Conservation (phyloP, 2,888 invertebrate genomes). For the Muscina levida region DNA sequence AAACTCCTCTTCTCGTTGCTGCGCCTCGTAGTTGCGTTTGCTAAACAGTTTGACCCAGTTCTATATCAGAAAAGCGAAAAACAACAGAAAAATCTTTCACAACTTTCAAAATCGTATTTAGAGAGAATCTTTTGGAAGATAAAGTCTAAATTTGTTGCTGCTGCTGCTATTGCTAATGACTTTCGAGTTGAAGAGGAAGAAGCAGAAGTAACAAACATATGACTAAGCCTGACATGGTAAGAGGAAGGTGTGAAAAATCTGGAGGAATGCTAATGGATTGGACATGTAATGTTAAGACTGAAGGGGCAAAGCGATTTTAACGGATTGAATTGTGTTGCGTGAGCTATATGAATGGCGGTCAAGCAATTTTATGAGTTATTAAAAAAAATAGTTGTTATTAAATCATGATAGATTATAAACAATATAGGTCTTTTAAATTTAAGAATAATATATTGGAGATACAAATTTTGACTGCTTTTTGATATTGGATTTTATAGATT, state of each 20-base stretch:
- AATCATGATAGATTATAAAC: too few relatives aligned
- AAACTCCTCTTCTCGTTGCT: background rate
- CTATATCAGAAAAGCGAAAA: conserved; percentile 34
- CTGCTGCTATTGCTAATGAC: conserved; percentile 51
- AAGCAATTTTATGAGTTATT: too few relatives aligned
- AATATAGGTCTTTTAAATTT: too few relatives aligned
- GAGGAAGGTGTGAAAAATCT: conserved; percentile 5
- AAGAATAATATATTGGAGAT: too few relatives aligned
- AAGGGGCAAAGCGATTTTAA: too few relatives aligned
- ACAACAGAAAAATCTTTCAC: conserved; percentile 52
- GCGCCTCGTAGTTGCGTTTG: conserved; percentile 5
- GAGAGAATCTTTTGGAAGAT: conserved; percentile 53
- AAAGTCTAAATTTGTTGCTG: background rate
- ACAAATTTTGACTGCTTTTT: too few relatives aligned
- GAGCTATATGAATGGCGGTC: too few relatives aligned
- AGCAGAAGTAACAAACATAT: conserved; percentile 54
- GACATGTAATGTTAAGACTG: too few relatives aligned
- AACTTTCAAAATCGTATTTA: conserved; percentile 67
- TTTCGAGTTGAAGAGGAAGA: conserved; percentile 68
- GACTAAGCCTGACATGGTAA: conserved; percentile 17
- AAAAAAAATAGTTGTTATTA: too few relatives aligned
- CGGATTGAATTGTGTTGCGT: too few relatives aligned
- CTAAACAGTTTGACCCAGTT: conserved; percentile 63
- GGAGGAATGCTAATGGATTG: background rate
- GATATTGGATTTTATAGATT: too few relatives aligned